Evolutionary conservation across 2,888 invertebrate species (phyloP), one percentile per base, ranked within the genome.

Genomic region (Adelognathus sp.): DNA sequence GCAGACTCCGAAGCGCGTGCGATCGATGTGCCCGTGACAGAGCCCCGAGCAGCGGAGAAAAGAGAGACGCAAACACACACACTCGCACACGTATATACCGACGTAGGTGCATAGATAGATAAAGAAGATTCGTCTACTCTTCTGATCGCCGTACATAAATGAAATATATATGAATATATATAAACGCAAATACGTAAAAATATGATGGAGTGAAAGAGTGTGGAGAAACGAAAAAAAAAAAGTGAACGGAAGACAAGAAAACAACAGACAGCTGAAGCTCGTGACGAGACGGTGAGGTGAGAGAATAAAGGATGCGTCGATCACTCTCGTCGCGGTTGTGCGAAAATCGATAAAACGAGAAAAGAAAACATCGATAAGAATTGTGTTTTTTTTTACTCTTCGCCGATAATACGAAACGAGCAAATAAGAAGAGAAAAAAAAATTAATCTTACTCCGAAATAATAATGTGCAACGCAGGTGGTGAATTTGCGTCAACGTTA

Each of bases 1-100:
- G 80, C 81, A 76, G 80, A 80, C 81, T 80, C 77, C 76, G 79
- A 75, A 79, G 82, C 76, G 82, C 80, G 82, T 82, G 81, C 79
- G 76, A 79, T 80, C 79, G 78, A 82, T 82, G 80, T 79, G 79
- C 80, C 79, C 79, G 81, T 79, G 79, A 79, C 75, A 75, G 79
- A 75, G 71, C 52, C n/a, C n/a, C 66, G 75, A 75, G 79, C 54
- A n/a, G n/a, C n/a, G n/a, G 54, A 41, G 66, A 70, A 36, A n/a
- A 74, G 60, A 63, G 63, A 74, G 52, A 52, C 24, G 24, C 14
- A 31, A 14, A 16, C 18, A 33, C 4, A 24, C 11, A 21, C 1
- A 33, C 2, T 36, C 11, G 14, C 3, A 21, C 27, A 61, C 29
- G n/a, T 29, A 21, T 61, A 69, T 33, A 41, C n/a, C n/a, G n/a